phyloP scores from a whole-genome alignment of 2,113 vertebrate species.

The Thunnus thynnus region DNA sequence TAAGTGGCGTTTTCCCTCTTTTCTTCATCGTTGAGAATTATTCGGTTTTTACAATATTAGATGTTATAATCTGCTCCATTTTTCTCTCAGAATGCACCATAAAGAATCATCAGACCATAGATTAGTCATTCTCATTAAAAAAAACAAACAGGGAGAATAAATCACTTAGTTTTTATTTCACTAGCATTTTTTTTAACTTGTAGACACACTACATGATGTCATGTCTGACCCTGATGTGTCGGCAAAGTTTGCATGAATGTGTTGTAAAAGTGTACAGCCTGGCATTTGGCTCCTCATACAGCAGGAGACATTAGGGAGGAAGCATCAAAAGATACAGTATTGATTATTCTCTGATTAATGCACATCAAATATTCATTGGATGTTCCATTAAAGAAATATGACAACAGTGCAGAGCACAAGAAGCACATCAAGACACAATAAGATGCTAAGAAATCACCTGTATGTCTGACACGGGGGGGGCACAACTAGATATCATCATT shows the following conservation, averaged over 20 bases:
- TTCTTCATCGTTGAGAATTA: background rate
- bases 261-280: slow-evolving; percentile 10
- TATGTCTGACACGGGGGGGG: background rate
- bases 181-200: background rate
- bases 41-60: slow-evolving; percentile 1
- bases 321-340: slow-evolving; percentile 38
- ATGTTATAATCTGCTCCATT: slow-evolving; percentile 5
- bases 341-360: slow-evolving; percentile 59
- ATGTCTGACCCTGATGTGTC: background rate
- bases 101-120: background rate
- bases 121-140: background rate
- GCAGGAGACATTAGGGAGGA: slow-evolving; percentile 16
- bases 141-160: background rate
- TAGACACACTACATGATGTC: background rate
- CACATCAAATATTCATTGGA: slow-evolving; percentile 74
- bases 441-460: slow-evolving; percentile 46
- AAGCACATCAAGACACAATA: slow-evolving; percentile 31
- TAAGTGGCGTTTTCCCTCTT: background rate
- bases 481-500: slow-evolving; percentile 2
- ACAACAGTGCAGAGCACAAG: slow-evolving; percentile 36
- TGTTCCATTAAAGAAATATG: slow-evolving; percentile 49
- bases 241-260: background rate
- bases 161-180: background rate
- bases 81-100: slow-evolving; percentile 6
- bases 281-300: slow-evolving; percentile 12